Base-by-base conservation (phyloP, 2,797 vertebrate species). In the Intellagama lesueurii region DNA sequence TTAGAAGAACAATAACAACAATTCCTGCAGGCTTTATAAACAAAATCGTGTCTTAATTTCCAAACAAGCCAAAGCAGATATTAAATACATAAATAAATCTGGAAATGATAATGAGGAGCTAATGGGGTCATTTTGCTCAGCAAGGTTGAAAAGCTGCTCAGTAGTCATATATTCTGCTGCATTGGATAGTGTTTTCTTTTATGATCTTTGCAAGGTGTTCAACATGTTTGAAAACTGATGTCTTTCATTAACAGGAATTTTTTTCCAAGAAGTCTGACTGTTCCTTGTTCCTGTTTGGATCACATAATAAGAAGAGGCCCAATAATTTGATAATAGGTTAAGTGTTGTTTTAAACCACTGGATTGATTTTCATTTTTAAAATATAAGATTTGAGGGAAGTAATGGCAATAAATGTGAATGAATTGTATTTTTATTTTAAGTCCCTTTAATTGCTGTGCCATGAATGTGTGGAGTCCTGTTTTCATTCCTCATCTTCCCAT, bases 271-370 rank as follows among this genome's bases (percentile, higher is more conserved):
- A 99, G 90, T 97, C 98, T 0, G 98, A 99, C 94, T 98, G 98
- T 92, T 99, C 99, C 68, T 96, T 99, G 91, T 99, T 99, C 95
- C 95, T 99, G 89, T 99, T 99, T 86, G 99, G 98, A 16, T 99
- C 98, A 44, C 99, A 99, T 96, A 99, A 99, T 96, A 99, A 99
- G 97, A 99, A 99, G 95, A 95, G 99, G 9, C 99, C 99, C 78
- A 98, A 99, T 95, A 99, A 99, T 92, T 92, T 99, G 40, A 97
- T 99, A 90, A 97, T 99, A 96, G 99, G 99, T 99, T 96, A 95
- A 85, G 26, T 87, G 6, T 24, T 88, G 90, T 44, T 22, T 40
- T n/a, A 40, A 24, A 22, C 32, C 40, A 3, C 22, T 40, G 35
- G 35, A 40, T 56, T 14, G 19, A 22, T 64, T 64, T 64, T 56